These are phyloP conservation scores for Coptodon rendalli DNA, from an alignment of 2,113 vertebrate genomes.

Conservation along the genomic window DNA sequence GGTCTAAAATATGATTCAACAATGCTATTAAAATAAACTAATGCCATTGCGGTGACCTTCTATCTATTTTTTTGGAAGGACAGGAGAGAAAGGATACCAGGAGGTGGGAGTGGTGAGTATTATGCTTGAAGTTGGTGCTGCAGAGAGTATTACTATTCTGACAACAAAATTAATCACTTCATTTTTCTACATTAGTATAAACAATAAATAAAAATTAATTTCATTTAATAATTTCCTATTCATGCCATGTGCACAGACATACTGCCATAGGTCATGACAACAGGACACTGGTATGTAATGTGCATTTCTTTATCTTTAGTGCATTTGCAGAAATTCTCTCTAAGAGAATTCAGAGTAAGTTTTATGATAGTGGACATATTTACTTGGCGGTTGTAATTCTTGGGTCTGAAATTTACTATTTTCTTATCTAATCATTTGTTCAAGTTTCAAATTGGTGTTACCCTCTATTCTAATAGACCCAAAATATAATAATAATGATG, in stretches of 20 bases:
- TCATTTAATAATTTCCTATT: background rate
- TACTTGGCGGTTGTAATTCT: background rate
- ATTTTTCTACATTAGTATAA: background rate
- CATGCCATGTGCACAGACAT: background rate
- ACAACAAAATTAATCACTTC: rapidly evolving
- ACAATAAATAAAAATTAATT: background rate
- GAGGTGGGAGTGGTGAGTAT: background rate
- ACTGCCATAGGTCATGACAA: background rate
- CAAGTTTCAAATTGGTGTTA: background rate
- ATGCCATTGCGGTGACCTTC: rapidly evolving
- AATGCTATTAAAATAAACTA: background rate
- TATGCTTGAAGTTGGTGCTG: background rate
- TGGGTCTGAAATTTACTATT: background rate
- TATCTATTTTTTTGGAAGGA: background rate
- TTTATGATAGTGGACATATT: background rate
- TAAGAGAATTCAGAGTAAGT: background rate
- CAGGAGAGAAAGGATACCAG: background rate
- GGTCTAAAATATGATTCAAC: background rate
- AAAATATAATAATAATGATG: background rate
- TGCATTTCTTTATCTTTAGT: background rate
- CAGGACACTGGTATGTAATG: background rate
- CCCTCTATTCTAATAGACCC: background rate
- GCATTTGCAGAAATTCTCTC: background rate
- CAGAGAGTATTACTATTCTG: background rate
- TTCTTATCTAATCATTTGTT: background rate